Evolutionary conservation across 2,888 invertebrate genomes (phyloP).

Genomic region (Rhopalosiphum nymphaeae): DNA sequence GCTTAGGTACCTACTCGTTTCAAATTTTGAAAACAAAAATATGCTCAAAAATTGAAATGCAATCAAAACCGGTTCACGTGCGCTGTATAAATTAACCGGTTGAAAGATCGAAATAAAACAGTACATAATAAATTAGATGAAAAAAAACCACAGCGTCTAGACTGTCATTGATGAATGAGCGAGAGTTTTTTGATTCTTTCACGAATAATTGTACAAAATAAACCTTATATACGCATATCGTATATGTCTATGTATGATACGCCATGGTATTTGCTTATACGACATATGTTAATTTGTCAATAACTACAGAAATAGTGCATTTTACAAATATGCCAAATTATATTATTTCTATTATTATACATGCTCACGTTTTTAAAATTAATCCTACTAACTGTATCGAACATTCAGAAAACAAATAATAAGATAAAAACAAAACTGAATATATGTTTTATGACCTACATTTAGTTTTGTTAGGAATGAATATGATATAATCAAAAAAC

Average conservation of each 20-base stretch:
- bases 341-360: not conserved
- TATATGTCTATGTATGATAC: not conserved
- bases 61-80: slow-evolving; percentile 3
- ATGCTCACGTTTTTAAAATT: not conserved
- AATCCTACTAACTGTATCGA: not conserved
- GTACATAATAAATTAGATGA: not conserved
- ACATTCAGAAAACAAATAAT: not conserved
- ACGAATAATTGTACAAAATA: not conserved
- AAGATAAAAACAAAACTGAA: not conserved
- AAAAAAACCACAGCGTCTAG: slow-evolving; percentile 22
- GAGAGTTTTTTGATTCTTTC: slow-evolving; percentile 10
- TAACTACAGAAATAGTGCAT: not conserved
- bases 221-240: not conserved
- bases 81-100: not conserved
- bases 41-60: not conserved
- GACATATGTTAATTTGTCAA: not conserved
- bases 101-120: not conserved
- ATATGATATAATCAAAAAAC: not conserved
- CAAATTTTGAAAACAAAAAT: not conserved
- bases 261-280: not conserved
- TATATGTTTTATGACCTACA: not conserved
- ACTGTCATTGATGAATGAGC: slow-evolving; percentile 46
- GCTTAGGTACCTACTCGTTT: not conserved
- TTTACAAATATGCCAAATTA: not conserved
- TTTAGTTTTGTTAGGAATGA: not conserved